phyloP scores from a whole-genome alignment of 2,888 invertebrate species.

The Noctua comes region DNA sequence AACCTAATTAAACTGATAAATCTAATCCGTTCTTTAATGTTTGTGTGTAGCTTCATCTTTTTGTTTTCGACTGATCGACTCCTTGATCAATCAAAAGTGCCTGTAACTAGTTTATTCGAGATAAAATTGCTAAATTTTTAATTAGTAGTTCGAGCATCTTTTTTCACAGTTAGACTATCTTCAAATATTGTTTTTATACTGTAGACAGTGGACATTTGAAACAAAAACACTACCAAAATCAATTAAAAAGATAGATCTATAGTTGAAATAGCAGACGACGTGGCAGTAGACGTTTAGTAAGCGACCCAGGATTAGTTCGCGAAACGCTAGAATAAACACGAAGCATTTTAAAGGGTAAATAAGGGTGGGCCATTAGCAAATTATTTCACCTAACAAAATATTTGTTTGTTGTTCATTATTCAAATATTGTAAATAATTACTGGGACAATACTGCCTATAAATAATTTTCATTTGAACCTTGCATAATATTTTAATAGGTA shows the following conservation, averaged over 20 bases:
- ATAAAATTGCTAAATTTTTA: no score
- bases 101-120: not conserved
- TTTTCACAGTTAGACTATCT: not conserved
- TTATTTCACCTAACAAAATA: constrained; percentile 10
- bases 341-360: constrained; percentile 38
- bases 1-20: not conserved
- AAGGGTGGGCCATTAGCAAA: constrained; percentile 7
- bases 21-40: not conserved
- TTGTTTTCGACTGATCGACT: not conserved
- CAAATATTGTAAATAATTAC: constrained; percentile 1
- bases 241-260: constrained; percentile 15
- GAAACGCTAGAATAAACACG: constrained; percentile 30
- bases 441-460: not conserved
- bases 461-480: not conserved
- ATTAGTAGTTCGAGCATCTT: no score
- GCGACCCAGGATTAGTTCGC: constrained; percentile 29
- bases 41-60: not conserved
- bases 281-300: constrained; percentile 21
- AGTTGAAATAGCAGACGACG: constrained; percentile 8
- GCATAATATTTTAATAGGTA: not conserved
- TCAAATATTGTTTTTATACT: not conserved
- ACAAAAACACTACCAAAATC: not conserved
- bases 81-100: not conserved
- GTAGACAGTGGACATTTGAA: no score
- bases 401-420: constrained; percentile 7